Conservation (phyloP, 1,140 invertebrate species). For the Diploscapter pachys region DNA sequence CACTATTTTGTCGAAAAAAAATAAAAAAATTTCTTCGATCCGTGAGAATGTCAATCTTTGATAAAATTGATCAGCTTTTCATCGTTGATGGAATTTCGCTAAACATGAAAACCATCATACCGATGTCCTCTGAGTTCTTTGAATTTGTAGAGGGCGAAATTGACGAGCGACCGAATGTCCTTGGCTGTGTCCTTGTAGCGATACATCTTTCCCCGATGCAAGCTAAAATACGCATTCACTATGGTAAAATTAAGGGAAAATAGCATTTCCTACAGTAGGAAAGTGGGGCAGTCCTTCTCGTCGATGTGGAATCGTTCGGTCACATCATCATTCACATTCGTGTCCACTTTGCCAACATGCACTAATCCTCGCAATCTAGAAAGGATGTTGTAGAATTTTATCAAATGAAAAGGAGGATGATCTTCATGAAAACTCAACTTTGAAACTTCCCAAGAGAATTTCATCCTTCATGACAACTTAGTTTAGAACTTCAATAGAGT, state of each 20-base stretch:
- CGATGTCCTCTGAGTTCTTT: slow-evolving; percentile 46
- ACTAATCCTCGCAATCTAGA: slow-evolving; percentile 52
- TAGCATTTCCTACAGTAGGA: slow-evolving; percentile 43
- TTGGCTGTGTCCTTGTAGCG: slow-evolving; percentile 57
- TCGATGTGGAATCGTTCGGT: slow-evolving; percentile 54
- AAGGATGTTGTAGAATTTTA: slow-evolving; percentile 19
- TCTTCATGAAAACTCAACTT: no score
- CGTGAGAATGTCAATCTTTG: no score
- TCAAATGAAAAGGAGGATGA: not conserved
- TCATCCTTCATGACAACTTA: no score
- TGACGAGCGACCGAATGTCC: slow-evolving; percentile 49
- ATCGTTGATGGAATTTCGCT: not conserved
- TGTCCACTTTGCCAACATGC: slow-evolving; percentile 57
- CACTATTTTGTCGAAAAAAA: no score
- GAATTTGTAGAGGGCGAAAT: slow-evolving; percentile 56
- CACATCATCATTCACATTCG: slow-evolving; percentile 54
- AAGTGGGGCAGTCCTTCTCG: slow-evolving; percentile 55
- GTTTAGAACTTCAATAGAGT: no score
- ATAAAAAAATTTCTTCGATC: no score
- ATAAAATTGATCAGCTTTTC: no score
- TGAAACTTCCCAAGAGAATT: no score
- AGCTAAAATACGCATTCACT: slow-evolving; percentile 35
- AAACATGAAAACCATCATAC: not conserved
- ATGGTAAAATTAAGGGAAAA: slow-evolving; percentile 6
- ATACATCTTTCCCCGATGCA: slow-evolving; percentile 59